A percentile compares a stretch with the other conserved stretches of the same genome.
phyloP scores from a whole-genome alignment of 2,113 vertebrate genomes.

The Promerops cafer region DNA sequence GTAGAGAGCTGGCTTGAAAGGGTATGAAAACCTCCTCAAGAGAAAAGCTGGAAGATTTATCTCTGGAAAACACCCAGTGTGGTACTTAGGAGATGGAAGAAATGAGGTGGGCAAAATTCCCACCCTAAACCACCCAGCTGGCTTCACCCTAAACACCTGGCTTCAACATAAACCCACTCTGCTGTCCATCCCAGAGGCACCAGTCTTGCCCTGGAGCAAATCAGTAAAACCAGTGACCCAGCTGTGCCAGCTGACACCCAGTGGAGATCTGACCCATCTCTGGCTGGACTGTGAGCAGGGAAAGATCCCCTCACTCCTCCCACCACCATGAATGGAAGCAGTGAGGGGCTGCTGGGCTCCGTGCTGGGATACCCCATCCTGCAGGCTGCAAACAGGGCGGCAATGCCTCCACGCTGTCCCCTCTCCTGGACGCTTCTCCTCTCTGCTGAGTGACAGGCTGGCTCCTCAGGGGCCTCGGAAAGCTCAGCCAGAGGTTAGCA shows the following conservation, averaged over 20 bases:
- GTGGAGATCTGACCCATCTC: neutral
- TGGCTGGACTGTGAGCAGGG: neutral
- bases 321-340: neutral
- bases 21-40: neutral
- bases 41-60: neutral
- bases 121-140: neutral
- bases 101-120: neutral
- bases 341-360: neutral
- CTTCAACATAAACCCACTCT: neutral
- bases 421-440: neutral
- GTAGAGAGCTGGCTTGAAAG: neutral
- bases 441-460: rapidly evolving
- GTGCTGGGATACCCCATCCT: neutral
- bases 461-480: neutral
- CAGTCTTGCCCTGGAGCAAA: neutral
- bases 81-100: neutral
- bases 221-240: neutral
- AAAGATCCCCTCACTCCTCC: neutral
- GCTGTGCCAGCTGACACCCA: rapidly evolving
- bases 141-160: neutral
- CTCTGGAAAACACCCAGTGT: neutral
- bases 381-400: rapidly evolving
- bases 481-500: conserved; percentile 55
- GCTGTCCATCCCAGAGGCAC: neutral
- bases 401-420: rapidly evolving